These are phyloP conservation scores for Gnatocerus cornutus DNA, from an alignment of 2,888 invertebrate species.

Conservation along the genomic window DNA sequence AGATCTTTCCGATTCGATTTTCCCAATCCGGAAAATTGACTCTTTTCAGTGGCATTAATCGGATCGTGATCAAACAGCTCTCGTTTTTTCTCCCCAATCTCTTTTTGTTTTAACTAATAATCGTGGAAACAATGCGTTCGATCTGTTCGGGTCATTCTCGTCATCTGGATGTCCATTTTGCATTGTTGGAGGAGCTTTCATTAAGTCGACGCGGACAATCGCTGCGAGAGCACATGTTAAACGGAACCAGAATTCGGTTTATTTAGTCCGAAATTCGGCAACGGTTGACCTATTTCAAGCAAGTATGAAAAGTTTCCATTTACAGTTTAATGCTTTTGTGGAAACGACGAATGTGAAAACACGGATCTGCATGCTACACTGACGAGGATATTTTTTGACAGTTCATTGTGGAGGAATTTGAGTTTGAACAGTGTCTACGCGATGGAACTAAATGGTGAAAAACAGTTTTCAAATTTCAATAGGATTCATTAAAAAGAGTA, in stretches of 20 bases:
- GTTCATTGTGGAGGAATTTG: conserved; percentile 8
- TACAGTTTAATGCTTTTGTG: conserved; percentile 33
- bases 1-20: neutral
- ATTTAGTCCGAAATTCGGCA: conserved; percentile 28
- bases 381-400: conserved; percentile 23
- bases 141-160: conserved; percentile 18
- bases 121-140: conserved; percentile 11
- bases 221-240: conserved; percentile 38
- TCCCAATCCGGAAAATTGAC: conserved; percentile 19
- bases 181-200: conserved; percentile 31
- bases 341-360: conserved; percentile 14
- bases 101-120: conserved; percentile 28
- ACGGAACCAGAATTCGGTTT: conserved; percentile 30
- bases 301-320: conserved; percentile 39
- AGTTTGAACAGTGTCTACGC: neutral
- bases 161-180: conserved; percentile 24
- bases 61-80: conserved; percentile 3
- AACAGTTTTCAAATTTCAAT: conserved; percentile 20
- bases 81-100: conserved; percentile 3
- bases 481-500: conserved; percentile 25
- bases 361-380: conserved; percentile 15
- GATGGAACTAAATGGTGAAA: conserved; percentile 12
- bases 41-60: conserved; percentile 18
- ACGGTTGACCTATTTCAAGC: conserved; percentile 30
- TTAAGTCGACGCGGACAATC: conserved; percentile 40